A percentile compares a stretch with the other conserved stretches of the same genome.
phyloP scores from a whole-genome alignment of 1,140 invertebrate genomes.

The Drosophila parvula region DNA sequence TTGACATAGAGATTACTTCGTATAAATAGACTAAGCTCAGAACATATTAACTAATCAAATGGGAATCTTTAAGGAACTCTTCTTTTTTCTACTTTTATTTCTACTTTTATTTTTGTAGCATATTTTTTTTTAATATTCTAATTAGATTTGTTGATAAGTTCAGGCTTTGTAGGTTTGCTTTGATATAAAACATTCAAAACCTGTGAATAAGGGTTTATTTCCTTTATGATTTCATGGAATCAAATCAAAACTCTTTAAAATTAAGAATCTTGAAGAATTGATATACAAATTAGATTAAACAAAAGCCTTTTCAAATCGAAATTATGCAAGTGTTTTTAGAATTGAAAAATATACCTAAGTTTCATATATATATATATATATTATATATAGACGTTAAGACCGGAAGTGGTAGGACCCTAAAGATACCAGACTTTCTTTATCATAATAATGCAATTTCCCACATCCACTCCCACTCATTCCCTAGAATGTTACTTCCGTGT shows the following conservation, averaged over 20 bases:
- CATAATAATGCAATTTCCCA: too few species aligned
- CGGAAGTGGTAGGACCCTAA: background rate
- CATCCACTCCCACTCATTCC: slow-evolving; percentile 19
- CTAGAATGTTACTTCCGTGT: background rate
- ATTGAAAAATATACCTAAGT: too few species aligned
- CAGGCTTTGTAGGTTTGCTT: too few species aligned
- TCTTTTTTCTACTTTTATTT: background rate
- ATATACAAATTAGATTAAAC: background rate
- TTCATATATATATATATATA: too few species aligned
- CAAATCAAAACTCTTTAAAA: background rate
- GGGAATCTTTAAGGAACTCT: background rate
- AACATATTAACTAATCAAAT: too few species aligned
- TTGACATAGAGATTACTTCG: background rate
- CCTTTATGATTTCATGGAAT: background rate
- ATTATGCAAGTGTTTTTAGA: too few species aligned
- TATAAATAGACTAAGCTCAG: background rate
- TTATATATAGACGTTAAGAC: too few species aligned
- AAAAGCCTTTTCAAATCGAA: background rate
- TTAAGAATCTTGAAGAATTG: background rate
- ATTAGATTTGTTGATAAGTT: background rate
- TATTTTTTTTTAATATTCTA: background rate
- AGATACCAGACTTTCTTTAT: too few species aligned
- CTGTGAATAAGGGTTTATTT: too few species aligned
- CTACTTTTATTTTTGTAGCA: too few species aligned
- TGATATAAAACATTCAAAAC: too few species aligned